Conservation (phyloP, 2,888 invertebrate genomes). For the Bugulina stolonifera region DNA sequence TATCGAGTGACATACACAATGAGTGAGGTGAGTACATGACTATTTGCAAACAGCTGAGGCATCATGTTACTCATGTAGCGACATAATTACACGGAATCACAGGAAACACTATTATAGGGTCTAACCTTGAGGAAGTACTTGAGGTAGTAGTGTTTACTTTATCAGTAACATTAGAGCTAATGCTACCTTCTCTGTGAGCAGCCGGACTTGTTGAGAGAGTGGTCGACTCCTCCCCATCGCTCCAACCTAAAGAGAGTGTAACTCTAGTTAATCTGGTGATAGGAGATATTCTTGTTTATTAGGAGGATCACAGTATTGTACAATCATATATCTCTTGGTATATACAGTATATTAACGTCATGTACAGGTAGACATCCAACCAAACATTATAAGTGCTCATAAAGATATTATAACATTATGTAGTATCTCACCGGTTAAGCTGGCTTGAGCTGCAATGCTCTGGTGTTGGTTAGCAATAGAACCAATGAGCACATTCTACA, state of each 20-base stretch:
- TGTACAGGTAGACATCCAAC: background rate
- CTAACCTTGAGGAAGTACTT: no score
- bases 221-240: constrained; percentile 19
- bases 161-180: background rate
- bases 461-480: background rate
- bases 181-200: background rate
- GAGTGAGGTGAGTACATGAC: no score
- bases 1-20: no score
- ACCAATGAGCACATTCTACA: background rate
- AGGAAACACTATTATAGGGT: no score
- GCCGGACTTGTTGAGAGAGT: background rate
- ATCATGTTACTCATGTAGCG: no score
- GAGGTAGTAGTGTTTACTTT: no score
- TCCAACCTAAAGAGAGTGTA: background rate
- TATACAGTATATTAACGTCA: no score
- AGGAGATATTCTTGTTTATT: background rate
- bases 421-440: background rate
- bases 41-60: no score
- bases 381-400: background rate
- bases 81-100: no score
- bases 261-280: background rate
- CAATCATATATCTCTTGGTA: no score
- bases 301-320: no score
- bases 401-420: background rate
- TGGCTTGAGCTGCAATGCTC: background rate